A percentile compares a stretch with the other conserved stretches of the same genome.
phyloP scores from a whole-genome alignment of 2,888 invertebrate genomes.

The Leptothorax acervorum region DNA sequence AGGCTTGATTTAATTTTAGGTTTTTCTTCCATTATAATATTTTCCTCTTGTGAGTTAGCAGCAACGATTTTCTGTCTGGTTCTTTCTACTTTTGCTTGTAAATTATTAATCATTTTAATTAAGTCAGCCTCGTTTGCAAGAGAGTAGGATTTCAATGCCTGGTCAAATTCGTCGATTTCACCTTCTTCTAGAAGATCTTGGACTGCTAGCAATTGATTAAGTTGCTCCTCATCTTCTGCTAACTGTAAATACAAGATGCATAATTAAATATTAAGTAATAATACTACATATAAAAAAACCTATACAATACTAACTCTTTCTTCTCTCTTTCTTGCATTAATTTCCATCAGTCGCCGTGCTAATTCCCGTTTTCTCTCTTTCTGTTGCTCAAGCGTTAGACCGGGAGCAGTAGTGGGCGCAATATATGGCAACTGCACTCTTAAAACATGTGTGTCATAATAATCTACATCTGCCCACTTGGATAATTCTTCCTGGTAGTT shows the following conservation, averaged over 20 bases:
- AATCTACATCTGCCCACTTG: slow-evolving; percentile 93
- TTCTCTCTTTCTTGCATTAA: slow-evolving; percentile 95
- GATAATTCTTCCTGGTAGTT: slow-evolving; percentile 93
- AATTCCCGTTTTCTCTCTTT: slow-evolving; percentile 95
- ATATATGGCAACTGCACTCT: slow-evolving; percentile 95
- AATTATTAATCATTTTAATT: slow-evolving; percentile 90
- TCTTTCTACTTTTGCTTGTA: slow-evolving; percentile 91
- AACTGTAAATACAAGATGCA: slow-evolving; percentile 85
- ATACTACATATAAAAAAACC: slow-evolving; percentile 8
- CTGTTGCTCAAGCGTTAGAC: slow-evolving; percentile 93
- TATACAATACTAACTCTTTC: slow-evolving; percentile 88
- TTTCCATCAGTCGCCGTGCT: slow-evolving; percentile 93
- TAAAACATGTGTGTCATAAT: slow-evolving; percentile 93
- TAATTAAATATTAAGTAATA: slow-evolving; percentile 9
- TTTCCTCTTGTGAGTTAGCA: slow-evolving; percentile 89
- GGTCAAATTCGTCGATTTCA: slow-evolving; percentile 91
- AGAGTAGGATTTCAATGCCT: slow-evolving; percentile 91
- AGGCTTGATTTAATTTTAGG: slow-evolving; percentile 85
- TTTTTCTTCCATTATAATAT: slow-evolving; percentile 86
- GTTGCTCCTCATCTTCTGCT: slow-evolving; percentile 95
- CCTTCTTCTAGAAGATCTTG: slow-evolving; percentile 93
- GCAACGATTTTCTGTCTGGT: slow-evolving; percentile 92
- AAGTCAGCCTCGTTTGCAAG: slow-evolving; percentile 92
- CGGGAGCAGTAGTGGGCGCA: slow-evolving; percentile 88
- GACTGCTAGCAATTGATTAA: slow-evolving; percentile 91